phyloP scores from a whole-genome alignment of 2,113 vertebrate genomes.

The Heloderma charlesbogerti region DNA sequence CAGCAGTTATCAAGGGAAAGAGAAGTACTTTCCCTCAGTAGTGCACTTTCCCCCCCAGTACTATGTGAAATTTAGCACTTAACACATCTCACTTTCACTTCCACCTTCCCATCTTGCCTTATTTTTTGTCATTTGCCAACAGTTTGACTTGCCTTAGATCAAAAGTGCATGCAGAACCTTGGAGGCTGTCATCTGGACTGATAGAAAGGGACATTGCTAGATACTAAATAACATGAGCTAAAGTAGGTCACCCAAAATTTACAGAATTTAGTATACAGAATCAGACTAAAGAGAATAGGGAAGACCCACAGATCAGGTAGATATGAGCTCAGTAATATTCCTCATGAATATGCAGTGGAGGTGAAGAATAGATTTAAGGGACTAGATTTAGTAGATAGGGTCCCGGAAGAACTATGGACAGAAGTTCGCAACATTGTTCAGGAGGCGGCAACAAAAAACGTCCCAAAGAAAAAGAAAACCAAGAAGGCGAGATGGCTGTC shows the following conservation, averaged over 20 bases:
- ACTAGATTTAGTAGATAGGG: no score
- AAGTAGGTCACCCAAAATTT: conserved; percentile 67
- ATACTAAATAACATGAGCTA: conserved; percentile 56
- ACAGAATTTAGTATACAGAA: conserved; percentile 49
- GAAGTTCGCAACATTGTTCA: no score
- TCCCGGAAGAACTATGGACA: no score
- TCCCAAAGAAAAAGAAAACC: no score
- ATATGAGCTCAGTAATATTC: no score
- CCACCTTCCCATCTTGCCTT: conserved; percentile 28
- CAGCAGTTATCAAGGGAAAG: conserved; percentile 25
- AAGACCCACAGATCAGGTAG: no score
- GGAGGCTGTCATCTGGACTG: conserved; percentile 66
- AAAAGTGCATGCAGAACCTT: conserved; percentile 61
- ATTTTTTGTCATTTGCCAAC: conserved; percentile 51
- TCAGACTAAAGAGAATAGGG: no score
- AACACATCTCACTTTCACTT: conserved; percentile 53
- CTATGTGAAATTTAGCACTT: conserved; percentile 45
- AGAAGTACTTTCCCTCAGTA: conserved; percentile 36
- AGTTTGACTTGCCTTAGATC: conserved; percentile 47
- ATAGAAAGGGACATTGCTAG: conserved; percentile 52
- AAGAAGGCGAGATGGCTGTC: no score
- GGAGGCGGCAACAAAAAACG: no score
- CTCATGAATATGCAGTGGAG: no score
- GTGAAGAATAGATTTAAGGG: no score
- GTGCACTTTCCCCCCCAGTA: conserved; percentile 12